Evolutionary conservation across 1,140 invertebrate genomes (phyloP).

Genomic region (Aphaenogaster floridana): DNA sequence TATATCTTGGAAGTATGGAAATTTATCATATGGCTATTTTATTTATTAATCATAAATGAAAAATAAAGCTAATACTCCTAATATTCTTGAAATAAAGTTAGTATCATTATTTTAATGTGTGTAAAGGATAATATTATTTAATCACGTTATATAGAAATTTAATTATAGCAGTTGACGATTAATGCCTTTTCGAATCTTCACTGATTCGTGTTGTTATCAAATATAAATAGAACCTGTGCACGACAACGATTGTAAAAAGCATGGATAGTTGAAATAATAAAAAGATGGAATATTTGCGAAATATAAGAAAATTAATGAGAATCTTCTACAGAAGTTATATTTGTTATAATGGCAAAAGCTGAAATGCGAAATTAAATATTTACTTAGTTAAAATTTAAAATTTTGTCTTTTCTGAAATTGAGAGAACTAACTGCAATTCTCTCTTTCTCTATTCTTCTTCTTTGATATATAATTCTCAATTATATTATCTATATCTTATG

Average conservation of each 20-base stretch:
- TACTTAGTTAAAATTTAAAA: background rate
- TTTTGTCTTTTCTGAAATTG: background rate
- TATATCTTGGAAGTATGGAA: background rate
- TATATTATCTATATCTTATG: background rate
- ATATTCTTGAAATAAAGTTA: background rate
- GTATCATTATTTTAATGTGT: background rate
- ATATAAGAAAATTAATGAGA: background rate
- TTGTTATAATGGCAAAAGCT: too few relatives aligned
- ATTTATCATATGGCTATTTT: background rate
- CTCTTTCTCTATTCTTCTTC: background rate
- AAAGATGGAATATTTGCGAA: background rate
- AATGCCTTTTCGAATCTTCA: background rate
- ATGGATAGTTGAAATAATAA: background rate
- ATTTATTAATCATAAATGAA: background rate
- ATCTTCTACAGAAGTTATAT: background rate
- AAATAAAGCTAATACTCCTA: background rate
- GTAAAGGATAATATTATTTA: background rate
- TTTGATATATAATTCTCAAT: background rate
- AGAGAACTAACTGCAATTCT: background rate
- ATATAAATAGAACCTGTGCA: background rate
- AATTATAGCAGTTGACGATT: background rate
- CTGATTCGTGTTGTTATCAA: background rate
- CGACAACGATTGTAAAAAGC: slow-evolving; percentile 13
- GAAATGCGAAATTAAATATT: background rate
- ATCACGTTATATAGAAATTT: background rate